These are phyloP conservation scores for Amphiura filiformis DNA, from an alignment of 35 echinoderm and acorn worm genomes.

Conservation along the genomic window DNA sequence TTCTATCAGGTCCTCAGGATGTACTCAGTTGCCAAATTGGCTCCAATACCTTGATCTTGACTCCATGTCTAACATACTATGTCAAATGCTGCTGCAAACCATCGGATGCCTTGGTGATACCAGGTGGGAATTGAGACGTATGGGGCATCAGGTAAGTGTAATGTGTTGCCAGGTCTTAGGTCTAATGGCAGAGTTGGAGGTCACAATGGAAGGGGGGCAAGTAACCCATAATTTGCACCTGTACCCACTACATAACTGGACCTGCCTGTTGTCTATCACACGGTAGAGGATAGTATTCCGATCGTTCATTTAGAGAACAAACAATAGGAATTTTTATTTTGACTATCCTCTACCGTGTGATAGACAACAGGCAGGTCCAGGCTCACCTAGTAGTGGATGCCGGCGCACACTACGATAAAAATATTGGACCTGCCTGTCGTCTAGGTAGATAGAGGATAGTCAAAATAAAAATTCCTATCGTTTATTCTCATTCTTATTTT, in stretches of 20 bases:
- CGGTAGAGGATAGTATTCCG: background rate
- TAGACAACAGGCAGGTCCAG: too few species aligned
- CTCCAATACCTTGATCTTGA: constrained; percentile 50
- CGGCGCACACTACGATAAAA: too few species aligned
- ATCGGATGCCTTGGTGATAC: constrained; percentile 74
- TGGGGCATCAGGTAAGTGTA: constrained; percentile 89
- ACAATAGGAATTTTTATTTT: background rate
- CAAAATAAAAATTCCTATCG: background rate
- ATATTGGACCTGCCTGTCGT: too few species aligned
- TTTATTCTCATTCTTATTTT: too few species aligned
- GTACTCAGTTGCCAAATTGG: constrained; percentile 34
- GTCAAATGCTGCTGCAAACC: constrained; percentile 77
- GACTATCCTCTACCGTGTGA: too few species aligned
- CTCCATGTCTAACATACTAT: constrained; percentile 49
- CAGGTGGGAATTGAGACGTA: constrained; percentile 85
- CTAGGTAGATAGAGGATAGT: background rate
- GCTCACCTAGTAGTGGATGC: too few species aligned
- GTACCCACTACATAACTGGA: background rate
- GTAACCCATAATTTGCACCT: background rate
- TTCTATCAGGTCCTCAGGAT: background rate
- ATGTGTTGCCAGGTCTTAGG: background rate
- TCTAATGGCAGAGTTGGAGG: background rate
- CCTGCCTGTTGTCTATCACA: too few species aligned
- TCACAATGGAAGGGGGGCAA: background rate
- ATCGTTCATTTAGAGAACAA: background rate